Evolutionary conservation across 2,888 invertebrate species (phyloP).

Genomic region (Xylocampa areola): DNA sequence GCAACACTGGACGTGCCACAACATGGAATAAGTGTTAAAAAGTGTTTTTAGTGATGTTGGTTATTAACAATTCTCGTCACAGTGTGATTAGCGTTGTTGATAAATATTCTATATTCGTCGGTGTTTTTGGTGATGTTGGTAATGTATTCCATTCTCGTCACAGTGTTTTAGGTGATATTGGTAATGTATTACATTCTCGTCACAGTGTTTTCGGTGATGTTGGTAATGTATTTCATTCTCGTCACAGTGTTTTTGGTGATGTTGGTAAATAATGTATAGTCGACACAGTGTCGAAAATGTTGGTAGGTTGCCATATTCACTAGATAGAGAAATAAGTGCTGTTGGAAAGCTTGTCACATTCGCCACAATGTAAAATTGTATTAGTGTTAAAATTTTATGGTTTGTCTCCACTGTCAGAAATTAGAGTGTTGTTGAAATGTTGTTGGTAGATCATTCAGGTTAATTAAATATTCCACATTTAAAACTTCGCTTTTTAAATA

Average conservation of each 20-base stretch:
- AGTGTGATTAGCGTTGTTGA: background rate
- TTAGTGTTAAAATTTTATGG: background rate
- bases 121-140: background rate
- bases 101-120: background rate
- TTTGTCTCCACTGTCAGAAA: background rate
- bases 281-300: too few relatives aligned
- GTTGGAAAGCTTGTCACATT: background rate
- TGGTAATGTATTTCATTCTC: background rate
- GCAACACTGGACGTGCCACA: slow-evolving; percentile 9
- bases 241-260: slow-evolving; percentile 1
- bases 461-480: background rate
- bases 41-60: slow-evolving; percentile 12
- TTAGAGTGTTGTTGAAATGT: background rate
- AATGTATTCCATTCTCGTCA: background rate
- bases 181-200: background rate
- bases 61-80: background rate
- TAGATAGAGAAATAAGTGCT: too few relatives aligned
- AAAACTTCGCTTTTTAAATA: background rate
- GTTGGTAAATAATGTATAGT: too few relatives aligned
- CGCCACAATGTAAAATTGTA: background rate
- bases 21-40: background rate
- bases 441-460: too few relatives aligned
- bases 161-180: background rate
- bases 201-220: slow-evolving; percentile 1
- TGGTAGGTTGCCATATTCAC: too few relatives aligned